These are phyloP conservation scores for Diaphora mendica DNA, from an alignment of 2,888 invertebrate genomes.

Conservation along the genomic window DNA sequence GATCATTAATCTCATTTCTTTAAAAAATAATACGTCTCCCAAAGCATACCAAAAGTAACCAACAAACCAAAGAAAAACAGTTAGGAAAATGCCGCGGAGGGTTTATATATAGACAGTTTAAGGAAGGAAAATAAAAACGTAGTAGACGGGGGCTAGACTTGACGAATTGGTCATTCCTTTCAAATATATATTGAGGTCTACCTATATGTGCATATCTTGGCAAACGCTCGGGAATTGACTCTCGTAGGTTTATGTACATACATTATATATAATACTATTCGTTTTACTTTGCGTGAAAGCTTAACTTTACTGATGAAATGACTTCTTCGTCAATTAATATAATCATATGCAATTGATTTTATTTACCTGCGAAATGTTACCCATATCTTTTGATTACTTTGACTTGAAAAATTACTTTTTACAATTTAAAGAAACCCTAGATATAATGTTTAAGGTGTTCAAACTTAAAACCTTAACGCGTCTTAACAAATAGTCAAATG, in stretches of 20 bases:
- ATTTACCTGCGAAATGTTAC: too few species aligned
- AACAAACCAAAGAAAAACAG: too few species aligned
- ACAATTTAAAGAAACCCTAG: too few species aligned
- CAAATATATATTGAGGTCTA: not conserved
- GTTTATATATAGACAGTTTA: not conserved
- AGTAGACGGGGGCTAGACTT: not conserved
- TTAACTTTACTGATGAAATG: not conserved
- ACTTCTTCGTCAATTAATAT: not conserved
- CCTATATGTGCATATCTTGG: not conserved
- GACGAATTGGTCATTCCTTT: too few species aligned
- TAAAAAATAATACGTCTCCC: not conserved
- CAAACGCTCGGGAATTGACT: not conserved
- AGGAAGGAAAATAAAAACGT: not conserved
- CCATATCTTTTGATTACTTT: too few species aligned
- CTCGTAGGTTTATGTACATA: not conserved
- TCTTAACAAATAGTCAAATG: too few species aligned
- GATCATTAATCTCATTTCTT: not conserved
- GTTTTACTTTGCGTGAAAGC: not conserved
- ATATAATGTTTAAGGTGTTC: too few species aligned
- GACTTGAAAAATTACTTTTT: too few species aligned
- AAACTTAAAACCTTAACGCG: too few species aligned
- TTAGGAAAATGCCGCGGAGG: not conserved
- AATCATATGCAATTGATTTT: not conserved
- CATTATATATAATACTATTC: not conserved
- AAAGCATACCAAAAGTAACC: not conserved